Evolutionary conservation across 2,113 vertebrate species (phyloP).

Genomic region (Anser brachyrhynchus): DNA sequence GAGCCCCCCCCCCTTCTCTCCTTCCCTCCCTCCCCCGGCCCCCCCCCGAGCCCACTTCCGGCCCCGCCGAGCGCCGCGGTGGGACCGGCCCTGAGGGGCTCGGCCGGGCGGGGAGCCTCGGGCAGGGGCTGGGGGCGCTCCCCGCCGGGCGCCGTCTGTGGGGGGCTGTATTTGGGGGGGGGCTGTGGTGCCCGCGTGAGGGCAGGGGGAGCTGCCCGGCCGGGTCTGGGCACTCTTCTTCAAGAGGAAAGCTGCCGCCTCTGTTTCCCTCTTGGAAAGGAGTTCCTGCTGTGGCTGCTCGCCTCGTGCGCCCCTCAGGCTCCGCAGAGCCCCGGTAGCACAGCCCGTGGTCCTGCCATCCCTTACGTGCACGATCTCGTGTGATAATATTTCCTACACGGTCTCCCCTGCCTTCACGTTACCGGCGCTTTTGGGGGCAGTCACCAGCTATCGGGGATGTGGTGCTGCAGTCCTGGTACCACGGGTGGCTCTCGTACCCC

Average conservation of each 20-base stretch:
- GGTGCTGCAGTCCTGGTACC: background rate
- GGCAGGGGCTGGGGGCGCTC: too few relatives aligned
- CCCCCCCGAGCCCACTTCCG: background rate
- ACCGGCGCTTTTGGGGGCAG: background rate
- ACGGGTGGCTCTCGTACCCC: background rate
- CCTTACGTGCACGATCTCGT: too few relatives aligned
- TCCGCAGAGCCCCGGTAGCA: background rate
- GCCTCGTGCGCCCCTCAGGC: background rate
- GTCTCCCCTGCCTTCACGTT: background rate
- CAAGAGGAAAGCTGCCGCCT: too few relatives aligned
- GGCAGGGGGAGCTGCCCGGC: too few relatives aligned
- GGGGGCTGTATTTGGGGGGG: too few relatives aligned
- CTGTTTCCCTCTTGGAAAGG: background rate
- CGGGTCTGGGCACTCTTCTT: too few relatives aligned
- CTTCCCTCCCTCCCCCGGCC: too few relatives aligned
- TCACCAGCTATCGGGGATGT: background rate
- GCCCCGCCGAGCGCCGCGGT: background rate
- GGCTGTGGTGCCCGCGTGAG: too few relatives aligned
- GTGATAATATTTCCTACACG: too few relatives aligned
- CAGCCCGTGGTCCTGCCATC: background rate
- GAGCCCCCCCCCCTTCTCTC: background rate
- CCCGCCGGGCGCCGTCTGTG: too few relatives aligned
- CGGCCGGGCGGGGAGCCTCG: too few relatives aligned
- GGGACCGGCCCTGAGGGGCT: too few relatives aligned
- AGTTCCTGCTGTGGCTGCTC: background rate